A percentile compares a stretch with the other conserved stretches of the same genome.
Conservation (phyloP, 2,113 vertebrate species). For the Corythaixoides concolor region DNA sequence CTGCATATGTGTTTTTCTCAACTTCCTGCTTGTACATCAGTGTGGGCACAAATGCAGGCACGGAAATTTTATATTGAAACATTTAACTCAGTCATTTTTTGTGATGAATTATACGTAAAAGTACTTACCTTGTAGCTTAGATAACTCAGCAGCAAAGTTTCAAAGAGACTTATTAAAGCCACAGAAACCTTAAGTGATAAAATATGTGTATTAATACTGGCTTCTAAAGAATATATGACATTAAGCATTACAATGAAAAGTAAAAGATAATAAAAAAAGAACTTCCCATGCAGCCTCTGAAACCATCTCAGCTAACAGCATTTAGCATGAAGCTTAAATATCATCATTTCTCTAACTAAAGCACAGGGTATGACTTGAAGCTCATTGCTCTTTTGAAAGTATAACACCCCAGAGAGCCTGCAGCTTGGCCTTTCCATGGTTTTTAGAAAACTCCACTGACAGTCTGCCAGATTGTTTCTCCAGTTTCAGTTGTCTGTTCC, state of each 20-base stretch:
- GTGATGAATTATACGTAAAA: not conserved
- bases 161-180: slow-evolving; percentile 83
- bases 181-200: slow-evolving; percentile 77
- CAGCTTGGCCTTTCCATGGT: not conserved
- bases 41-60: not conserved
- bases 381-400: not conserved
- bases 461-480: not conserved
- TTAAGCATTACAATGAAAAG: not conserved
- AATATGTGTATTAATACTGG: not conserved
- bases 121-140: slow-evolving; percentile 83
- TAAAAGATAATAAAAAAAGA: not conserved
- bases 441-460: not conserved
- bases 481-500: not conserved
- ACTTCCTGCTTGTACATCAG: not conserved
- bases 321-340: not conserved
- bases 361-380: not conserved
- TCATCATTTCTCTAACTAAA: not conserved
- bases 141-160: slow-evolving; percentile 82
- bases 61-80: not conserved
- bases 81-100: not conserved
- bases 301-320: not conserved
- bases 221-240: not conserved
- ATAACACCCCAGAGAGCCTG: not conserved
- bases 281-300: not conserved
- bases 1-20: not conserved